phyloP scores from a whole-genome alignment of 2,113 vertebrate genomes.

The Nicator chloris region DNA sequence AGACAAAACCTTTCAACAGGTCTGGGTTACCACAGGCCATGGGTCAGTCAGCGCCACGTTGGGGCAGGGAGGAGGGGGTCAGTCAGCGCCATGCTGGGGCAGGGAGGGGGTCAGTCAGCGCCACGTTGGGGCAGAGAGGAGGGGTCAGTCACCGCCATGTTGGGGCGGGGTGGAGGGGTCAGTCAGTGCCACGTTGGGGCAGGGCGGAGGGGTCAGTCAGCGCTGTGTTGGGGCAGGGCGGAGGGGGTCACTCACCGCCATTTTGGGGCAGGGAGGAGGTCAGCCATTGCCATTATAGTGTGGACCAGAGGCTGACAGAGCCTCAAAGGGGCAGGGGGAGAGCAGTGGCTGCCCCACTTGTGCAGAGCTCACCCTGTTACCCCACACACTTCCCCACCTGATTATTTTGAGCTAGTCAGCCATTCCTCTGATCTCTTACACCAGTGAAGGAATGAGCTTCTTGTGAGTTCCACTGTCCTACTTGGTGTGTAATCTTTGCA shows the following conservation, averaged over 20 bases:
- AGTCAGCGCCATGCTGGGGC: accelerated
- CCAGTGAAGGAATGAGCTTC: neutral
- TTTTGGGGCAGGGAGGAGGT: accelerated
- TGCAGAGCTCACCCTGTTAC: neutral
- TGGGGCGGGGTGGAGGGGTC: accelerated
- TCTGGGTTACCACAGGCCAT: accelerated
- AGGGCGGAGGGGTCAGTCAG: neutral
- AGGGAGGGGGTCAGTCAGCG: accelerated
- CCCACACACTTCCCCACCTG: neutral
- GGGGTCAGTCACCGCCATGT: neutral
- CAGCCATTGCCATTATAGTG: accelerated
- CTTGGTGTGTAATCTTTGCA: neutral
- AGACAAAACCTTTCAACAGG: neutral
- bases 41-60: neutral
- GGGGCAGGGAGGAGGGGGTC: neutral
- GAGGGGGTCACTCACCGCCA: accelerated
- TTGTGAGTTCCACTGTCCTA: neutral
- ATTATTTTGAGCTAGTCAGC: neutral
- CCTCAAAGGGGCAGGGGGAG: accelerated
- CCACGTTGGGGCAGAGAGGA: no score
- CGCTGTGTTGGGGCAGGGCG: accelerated
- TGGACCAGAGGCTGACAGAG: neutral
- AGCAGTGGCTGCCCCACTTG: neutral
- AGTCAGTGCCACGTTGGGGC: accelerated
- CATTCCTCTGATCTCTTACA: neutral